Base-by-base conservation (phyloP, 2,797 vertebrate species). In the Rhabdophis nuchalis region DNA sequence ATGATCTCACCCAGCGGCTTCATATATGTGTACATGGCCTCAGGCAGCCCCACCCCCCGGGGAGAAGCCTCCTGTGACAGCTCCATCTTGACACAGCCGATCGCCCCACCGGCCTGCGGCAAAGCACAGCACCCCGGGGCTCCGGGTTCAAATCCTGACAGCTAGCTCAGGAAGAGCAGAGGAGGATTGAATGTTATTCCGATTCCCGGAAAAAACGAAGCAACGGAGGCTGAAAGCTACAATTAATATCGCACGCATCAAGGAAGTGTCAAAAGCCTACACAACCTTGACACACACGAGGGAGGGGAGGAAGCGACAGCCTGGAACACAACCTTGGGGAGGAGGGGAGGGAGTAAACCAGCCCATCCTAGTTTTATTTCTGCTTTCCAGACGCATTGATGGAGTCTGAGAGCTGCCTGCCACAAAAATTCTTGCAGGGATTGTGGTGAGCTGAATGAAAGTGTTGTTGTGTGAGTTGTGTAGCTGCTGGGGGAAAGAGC, bases 21-120 rank as follows among this genome's bases (percentile, higher is more conserved):
- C n/a, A n/a, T n/a, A n/a, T n/a, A n/a, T n/a, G n/a, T n/a, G n/a
- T n/a, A 27, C 2, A 5, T 32, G 27, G 23, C 50, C 60, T 25
- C 1, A 23, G 56, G 14, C 8, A 20, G 1, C 0, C 50, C 89
- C 1, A 9, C 11, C 32, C 5, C 32, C 27, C 2, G 0, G 9
- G 9, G 36, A 29, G 11, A 13, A 25, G 57, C 1, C 57, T n/a
- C 5, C 53, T 46, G 9, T 36, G 8, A 23, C 36, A 25, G 64
- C 64, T 68, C 29, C 29, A 32, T 6, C 64, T 32, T 68, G 64
- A 32, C 64, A 68, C 27, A 29, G 9, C 2, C 23, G 16, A 36
- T n/a, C 1, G n/a, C 4, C 0, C 13, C 1, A 5, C 23, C 11
- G 7, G 3, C 57, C 6, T 7, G 5, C 1, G 23, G n/a, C 36